Evolutionary conservation across 2,888 invertebrate species (phyloP).

Genomic region (Yponomeuta sedellus): DNA sequence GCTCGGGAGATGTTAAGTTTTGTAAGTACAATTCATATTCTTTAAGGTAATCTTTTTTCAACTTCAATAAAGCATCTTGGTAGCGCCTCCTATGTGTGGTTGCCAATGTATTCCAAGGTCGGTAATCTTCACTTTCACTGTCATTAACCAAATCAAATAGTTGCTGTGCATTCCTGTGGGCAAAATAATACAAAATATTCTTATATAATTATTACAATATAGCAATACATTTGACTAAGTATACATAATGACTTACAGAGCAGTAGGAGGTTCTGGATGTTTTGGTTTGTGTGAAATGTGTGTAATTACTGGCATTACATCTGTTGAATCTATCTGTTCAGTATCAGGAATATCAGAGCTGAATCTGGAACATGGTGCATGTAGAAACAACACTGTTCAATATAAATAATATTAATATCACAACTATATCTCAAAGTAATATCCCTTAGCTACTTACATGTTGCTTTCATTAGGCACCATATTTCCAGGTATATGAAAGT

Average conservation of each 20-base stretch:
- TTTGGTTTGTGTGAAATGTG: too few species aligned
- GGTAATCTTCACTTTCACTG: constrained; percentile 23
- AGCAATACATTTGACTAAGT: not conserved
- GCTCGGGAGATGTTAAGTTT: constrained; percentile 41
- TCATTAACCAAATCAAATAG: constrained; percentile 41
- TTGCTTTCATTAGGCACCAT: not conserved
- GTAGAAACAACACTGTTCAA: too few species aligned
- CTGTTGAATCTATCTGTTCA: too few species aligned
- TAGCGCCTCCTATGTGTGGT: constrained; percentile 38
- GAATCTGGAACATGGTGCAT: too few species aligned
- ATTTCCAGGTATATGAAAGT: not conserved
- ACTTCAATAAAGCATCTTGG: constrained; percentile 34
- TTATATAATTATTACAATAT: not conserved
- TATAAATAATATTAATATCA: not conserved
- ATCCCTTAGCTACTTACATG: not conserved
- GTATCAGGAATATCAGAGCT: too few species aligned
- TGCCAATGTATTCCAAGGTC: constrained; percentile 37
- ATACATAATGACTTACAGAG: constrained; percentile 30
- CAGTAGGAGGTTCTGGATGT: constrained; percentile 27
- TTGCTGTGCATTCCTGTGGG: constrained; percentile 45
- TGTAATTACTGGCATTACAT: too few species aligned
- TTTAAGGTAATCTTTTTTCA: constrained; percentile 52
- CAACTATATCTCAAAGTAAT: not conserved
- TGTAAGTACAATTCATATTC: constrained; percentile 54
- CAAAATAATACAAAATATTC: constrained; percentile 14